Evolutionary conservation across 1,140 invertebrate genomes (phyloP), one percentile per base, ranked within the genome.

Genomic region (Mactra quadrangularis): DNA sequence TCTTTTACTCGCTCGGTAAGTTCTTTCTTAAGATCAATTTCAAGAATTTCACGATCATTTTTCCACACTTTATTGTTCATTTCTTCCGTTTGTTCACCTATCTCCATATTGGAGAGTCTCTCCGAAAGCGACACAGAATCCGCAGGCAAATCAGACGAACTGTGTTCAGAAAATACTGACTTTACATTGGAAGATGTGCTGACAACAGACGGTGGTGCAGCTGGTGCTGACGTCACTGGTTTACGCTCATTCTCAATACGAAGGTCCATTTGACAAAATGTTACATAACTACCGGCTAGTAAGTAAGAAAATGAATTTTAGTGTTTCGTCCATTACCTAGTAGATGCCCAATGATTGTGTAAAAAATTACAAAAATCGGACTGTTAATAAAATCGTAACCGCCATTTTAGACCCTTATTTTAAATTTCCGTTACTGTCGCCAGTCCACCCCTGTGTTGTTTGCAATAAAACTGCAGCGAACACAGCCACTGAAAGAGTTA

Each of bases 11-110:
- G 84, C n/a, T 74, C 25, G 11, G 89, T 89, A 19, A 90, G 71
- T n/a, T 87, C 89, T 13, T 72, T 66, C 31, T 86, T 87, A 25
- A 89, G 83, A 85, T 90, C 89, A 45, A 90, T 87, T 57, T 87
- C 87, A 13, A 89, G 59, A 57, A 89, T 89, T 70, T 88, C 78
- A 9, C 41, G 29, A 45, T 89, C 89, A 1, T 83, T 86, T 72
- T 89, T 87, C 89, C 89, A 90, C 38, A 90, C 83, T 3, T 72
- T 70, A 3, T 86, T 77, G 50, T 66, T 77, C 15, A 81, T 52
- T 82, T 86, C 84, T 17, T 57, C 38, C 19, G 27, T 27, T 7
- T 77, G 71, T 13, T 57, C 33, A 13, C 22, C 27, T 31, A 35
- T 53, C 1, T 27, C 41, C 22, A 50, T 22, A 17, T 68, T 38